Base-by-base conservation (phyloP, 37 sponge, comb jelly and placozoan genomes). In the Beroe ovata region DNA sequence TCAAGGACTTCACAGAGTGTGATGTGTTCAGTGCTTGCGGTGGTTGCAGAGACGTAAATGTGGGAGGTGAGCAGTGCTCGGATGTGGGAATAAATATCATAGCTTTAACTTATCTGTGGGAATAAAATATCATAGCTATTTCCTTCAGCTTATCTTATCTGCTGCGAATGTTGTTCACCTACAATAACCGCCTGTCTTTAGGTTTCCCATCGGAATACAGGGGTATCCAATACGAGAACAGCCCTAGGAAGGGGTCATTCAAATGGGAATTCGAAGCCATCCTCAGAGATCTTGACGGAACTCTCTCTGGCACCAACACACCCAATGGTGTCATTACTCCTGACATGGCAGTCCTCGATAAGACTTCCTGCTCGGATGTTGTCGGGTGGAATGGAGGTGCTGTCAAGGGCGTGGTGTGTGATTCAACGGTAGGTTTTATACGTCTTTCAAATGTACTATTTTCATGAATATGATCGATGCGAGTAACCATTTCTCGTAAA, bases 201-300 rank as follows among this genome's bases (percentile, higher is more conserved):
- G 54, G 54, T 47, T 97, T 94, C 92, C 93, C 93, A 59, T 92
- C 91, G 19, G 64, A 94, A 11, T 97, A 81, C 60, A 41, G 64
- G 20, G 91, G 89, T 0, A 91, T 97, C 63, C 35, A 3, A 16
- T 94, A 93, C 71, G 19, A 90, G 0, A 93, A 93, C 64, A 58
- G 90, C 38, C 72, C 90, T 8, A 2, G 90, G 16, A 58, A 90
- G 8, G 88, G 91, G 0, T 32, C 64, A 14, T 97, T 96, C 93
- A 63, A 94, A 33, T 95, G 94, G 93, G 60, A 90, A 59, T 92
- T 92, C 60, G 97, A 97, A 58, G 92, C 93, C 35, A 89, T 94
- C 25, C 90, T 92, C 42, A 39, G 92, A 19, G 97, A 97, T 64
- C 58, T 93, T 38, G 97, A 97, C 64, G 97, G 97, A 16, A 64